A percentile compares a stretch with the other conserved stretches of the same genome.
Evolutionary conservation across 2,888 invertebrate genomes (phyloP).

Genomic region (Sesia bembeciformis): DNA sequence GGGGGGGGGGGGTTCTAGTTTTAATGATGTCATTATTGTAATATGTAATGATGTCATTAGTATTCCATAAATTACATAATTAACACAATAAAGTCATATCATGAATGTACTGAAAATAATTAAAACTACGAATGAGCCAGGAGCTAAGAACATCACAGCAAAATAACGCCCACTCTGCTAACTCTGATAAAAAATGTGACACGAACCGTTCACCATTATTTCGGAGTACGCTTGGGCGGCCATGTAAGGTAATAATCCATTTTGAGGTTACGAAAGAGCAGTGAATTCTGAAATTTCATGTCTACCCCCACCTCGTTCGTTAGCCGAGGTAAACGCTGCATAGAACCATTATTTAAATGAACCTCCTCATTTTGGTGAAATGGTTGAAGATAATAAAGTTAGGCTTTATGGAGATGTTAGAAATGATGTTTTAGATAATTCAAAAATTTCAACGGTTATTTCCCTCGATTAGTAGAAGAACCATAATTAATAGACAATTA

Average conservation of each 20-base stretch:
- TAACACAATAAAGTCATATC: too few relatives aligned
- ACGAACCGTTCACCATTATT: conserved; percentile 5
- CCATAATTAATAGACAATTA: not conserved
- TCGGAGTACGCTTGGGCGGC: conserved; percentile 6
- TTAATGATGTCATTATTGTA: too few relatives aligned
- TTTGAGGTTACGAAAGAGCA: conserved; percentile 9
- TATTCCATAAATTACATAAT: too few relatives aligned
- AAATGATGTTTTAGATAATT: not conserved
- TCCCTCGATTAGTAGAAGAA: not conserved
- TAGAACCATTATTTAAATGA: not conserved
- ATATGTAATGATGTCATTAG: too few relatives aligned
- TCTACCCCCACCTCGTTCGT: conserved; percentile 6
- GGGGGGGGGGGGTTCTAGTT: too few relatives aligned
- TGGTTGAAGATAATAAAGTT: not conserved
- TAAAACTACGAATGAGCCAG: too few relatives aligned
- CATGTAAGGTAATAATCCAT: conserved; percentile 10
- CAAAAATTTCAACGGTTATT: not conserved
- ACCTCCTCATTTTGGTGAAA: not conserved
- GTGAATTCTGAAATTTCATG: conserved; percentile 8
- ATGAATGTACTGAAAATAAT: too few relatives aligned
- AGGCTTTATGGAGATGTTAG: not conserved
- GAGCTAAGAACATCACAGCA: not conserved
- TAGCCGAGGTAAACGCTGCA: conserved; percentile 5
- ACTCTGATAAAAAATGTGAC: conserved; percentile 5
- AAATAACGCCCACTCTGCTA: not conserved